phyloP scores from a whole-genome alignment of 2,113 vertebrate genomes.

The Leptosomus discolor region DNA sequence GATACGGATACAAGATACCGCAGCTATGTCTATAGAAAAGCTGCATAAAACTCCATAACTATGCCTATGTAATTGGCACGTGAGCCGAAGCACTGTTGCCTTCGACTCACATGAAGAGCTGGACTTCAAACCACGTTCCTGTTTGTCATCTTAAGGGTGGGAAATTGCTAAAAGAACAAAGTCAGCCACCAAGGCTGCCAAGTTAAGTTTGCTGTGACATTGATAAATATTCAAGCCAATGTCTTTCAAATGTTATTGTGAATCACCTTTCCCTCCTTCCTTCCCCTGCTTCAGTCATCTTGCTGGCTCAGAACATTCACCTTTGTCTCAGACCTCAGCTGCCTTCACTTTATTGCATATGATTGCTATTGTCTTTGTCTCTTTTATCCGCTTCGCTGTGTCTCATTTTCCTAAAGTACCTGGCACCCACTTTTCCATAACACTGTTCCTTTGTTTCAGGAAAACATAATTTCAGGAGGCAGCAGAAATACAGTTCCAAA shows the following conservation, averaged over 20 bases:
- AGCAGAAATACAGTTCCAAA: conserved; percentile 76
- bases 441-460: conserved; percentile 80
- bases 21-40: background rate
- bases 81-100: background rate
- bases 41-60: background rate
- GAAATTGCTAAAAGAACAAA: conserved; percentile 58
- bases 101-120: background rate
- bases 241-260: conserved; percentile 79
- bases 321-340: conserved; percentile 78
- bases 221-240: conserved; percentile 73
- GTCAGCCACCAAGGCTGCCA: conserved; percentile 64
- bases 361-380: conserved; percentile 76
- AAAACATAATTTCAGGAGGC: conserved; percentile 73
- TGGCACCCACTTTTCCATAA: conserved; percentile 79
- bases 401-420: conserved; percentile 80
- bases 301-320: conserved; percentile 72
- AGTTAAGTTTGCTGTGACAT: conserved; percentile 52
- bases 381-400: conserved; percentile 72
- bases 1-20: background rate
- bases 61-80: background rate
- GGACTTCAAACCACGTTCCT: conserved; percentile 47
- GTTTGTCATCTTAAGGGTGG: conserved; percentile 71
- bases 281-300: conserved; percentile 79
- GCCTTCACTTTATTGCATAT: conserved; percentile 70
- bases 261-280: conserved; percentile 80